Conservation (phyloP, 64 coral and sea anemone species). For the Pocillopora verrucosa region DNA sequence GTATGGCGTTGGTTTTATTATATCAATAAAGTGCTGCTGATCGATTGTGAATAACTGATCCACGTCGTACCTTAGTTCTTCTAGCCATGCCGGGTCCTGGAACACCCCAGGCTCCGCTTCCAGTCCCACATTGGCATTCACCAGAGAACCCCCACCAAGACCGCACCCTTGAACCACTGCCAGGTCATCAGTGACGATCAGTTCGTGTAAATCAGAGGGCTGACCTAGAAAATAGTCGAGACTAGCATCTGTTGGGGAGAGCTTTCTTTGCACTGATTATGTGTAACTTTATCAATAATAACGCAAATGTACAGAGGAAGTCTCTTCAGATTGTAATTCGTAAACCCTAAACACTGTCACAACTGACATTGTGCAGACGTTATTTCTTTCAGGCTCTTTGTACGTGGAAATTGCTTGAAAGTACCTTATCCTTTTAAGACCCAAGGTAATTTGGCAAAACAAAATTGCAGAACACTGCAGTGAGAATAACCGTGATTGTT, state of each 20-base stretch:
- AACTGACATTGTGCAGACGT: too few species aligned
- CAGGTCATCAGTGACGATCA: conserved; percentile 49
- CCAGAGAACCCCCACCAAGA: conserved; percentile 62
- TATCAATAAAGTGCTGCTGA: conserved; percentile 47
- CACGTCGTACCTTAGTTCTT: conserved; percentile 39
- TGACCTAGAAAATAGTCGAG: conserved; percentile 17
- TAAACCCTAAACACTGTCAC: too few species aligned
- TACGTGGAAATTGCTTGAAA: too few species aligned
- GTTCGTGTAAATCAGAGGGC: conserved; percentile 51
- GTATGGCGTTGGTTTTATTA: conserved; percentile 61
- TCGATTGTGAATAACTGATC: conserved; percentile 32
- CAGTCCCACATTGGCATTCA: conserved; percentile 74
- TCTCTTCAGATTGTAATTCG: too few species aligned
- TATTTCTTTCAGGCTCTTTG: too few species aligned
- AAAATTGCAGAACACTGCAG: too few species aligned
- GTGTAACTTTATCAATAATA: too few species aligned
- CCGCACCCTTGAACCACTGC: conserved; percentile 67
- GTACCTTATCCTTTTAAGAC: too few species aligned
- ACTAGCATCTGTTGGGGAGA: background rate
- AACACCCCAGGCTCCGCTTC: conserved; percentile 51
- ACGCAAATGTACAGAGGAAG: too few species aligned
- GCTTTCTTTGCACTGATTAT: too few species aligned
- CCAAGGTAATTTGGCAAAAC: too few species aligned
- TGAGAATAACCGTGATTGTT: too few species aligned
- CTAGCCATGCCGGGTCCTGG: conserved; percentile 51